phyloP scores from a whole-genome alignment of 2,113 vertebrate genomes.

The Barbus barbus region DNA sequence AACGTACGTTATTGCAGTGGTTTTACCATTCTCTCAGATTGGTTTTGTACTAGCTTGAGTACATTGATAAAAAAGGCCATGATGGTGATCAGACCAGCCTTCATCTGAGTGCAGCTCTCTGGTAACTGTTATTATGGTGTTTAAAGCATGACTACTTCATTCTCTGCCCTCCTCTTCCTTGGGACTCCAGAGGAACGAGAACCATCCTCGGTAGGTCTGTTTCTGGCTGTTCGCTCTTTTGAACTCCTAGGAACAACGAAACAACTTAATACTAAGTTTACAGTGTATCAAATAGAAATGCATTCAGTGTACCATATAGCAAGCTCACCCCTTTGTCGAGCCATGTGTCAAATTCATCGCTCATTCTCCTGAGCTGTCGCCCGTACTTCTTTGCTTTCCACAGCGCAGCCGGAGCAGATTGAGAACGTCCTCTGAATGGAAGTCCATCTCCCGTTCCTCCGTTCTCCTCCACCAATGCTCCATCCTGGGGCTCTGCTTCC shows the following conservation, averaged over 20 bases:
- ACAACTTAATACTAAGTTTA: not conserved
- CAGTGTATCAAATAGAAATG: not conserved
- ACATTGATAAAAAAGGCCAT: conserved; percentile 53
- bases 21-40: not conserved
- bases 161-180: conserved; percentile 58
- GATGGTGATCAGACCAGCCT: conserved; percentile 50
- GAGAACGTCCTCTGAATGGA: conserved; percentile 73
- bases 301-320: not conserved
- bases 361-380: conserved; percentile 79
- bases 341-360: conserved; percentile 78
- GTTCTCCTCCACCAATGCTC: conserved; percentile 58
- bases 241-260: conserved; percentile 42
- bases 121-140: not conserved
- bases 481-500: conserved; percentile 51
- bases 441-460: conserved; percentile 58
- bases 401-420: conserved; percentile 76
- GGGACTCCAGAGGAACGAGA: conserved; percentile 61
- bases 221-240: conserved; percentile 52
- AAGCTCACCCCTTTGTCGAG: conserved; percentile 67
- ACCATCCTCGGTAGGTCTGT: conserved; percentile 57
- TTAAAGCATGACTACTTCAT: conserved; percentile 24
- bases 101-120: conserved; percentile 9
- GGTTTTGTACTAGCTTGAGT: conserved; percentile 24
- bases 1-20: conserved; percentile 43
- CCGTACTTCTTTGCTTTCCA: conserved; percentile 78